phyloP scores from a whole-genome alignment of 2,113 vertebrate species.

The Tauraco erythrolophus region DNA sequence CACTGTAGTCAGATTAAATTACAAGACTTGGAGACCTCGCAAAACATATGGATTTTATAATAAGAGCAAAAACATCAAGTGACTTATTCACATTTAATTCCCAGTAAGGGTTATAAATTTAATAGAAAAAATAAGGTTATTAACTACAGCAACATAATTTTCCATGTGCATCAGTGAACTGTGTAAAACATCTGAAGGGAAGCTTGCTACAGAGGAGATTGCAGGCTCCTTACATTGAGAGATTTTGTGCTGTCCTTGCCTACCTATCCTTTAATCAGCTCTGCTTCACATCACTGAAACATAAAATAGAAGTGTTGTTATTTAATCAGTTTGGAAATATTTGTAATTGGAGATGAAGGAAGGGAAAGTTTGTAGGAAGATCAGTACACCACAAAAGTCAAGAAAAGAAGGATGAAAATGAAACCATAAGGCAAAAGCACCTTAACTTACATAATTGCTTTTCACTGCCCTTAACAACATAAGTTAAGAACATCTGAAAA shows the following conservation, averaged over 20 bases:
- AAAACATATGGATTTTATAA: conserved; percentile 65
- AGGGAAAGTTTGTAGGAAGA: neutral
- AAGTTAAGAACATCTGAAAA: neutral
- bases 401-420: neutral
- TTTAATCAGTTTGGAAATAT: neutral
- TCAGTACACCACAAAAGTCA: neutral
- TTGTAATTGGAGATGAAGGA: neutral
- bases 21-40: conserved; percentile 27
- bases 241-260: conserved; percentile 27
- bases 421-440: neutral
- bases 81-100: conserved; percentile 50
- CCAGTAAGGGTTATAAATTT: conserved; percentile 40
- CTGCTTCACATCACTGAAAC: neutral
- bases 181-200: conserved; percentile 64
- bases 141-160: conserved; percentile 66
- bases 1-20: conserved; percentile 33
- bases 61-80: conserved; percentile 48
- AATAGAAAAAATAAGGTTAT: conserved; percentile 65
- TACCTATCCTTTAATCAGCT: conserved; percentile 5
- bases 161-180: conserved; percentile 57
- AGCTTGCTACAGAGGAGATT: conserved; percentile 22
- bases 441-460: neutral
- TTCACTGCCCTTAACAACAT: neutral
- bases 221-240: neutral
- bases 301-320: neutral